phyloP scores from a whole-genome alignment of 2,888 invertebrate species.

The Caenorhabditis auriculariae region DNA sequence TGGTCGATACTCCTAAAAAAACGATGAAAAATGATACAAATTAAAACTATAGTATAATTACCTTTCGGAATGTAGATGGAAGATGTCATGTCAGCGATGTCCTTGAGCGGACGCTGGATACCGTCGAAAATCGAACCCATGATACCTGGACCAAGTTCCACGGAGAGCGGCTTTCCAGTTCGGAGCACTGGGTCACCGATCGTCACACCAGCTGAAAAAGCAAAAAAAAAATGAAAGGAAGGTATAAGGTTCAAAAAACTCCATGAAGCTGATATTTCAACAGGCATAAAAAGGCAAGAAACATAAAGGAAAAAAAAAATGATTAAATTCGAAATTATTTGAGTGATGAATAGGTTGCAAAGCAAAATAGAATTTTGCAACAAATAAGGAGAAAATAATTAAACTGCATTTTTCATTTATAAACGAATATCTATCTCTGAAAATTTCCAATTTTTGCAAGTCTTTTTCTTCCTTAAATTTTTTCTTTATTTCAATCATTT shows the following conservation, averaged over 20 bases:
- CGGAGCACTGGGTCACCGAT: conserved; percentile 97
- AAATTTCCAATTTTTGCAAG: too few species aligned
- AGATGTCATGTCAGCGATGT: conserved; percentile 86
- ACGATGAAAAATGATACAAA: conserved; percentile 2
- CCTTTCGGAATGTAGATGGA: conserved; percentile 99
- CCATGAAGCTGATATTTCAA: not conserved
- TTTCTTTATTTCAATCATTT: too few species aligned
- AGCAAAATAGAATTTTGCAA: too few species aligned
- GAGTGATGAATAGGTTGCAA: too few species aligned
- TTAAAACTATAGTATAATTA: conserved; percentile 66
- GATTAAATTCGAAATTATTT: too few species aligned
- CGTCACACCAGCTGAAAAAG: conserved; percentile 85
- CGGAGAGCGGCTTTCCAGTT: conserved; percentile 97
- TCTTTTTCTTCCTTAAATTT: too few species aligned
- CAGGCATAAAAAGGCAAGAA: not conserved
- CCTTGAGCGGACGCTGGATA: conserved; percentile 94
- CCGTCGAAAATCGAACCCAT: conserved; percentile 99
- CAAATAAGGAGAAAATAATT: too few species aligned
- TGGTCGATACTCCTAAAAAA: conserved; percentile 76
- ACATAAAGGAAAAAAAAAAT: not conserved
- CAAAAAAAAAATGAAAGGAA: too few species aligned
- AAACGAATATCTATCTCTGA: too few species aligned
- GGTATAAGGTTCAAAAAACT: too few species aligned
- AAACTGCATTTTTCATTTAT: too few species aligned
- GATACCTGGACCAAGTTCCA: conserved; percentile 97